Base-by-base conservation (phyloP, 1,140 invertebrate genomes). In the Aphidius gifuensis region DNA sequence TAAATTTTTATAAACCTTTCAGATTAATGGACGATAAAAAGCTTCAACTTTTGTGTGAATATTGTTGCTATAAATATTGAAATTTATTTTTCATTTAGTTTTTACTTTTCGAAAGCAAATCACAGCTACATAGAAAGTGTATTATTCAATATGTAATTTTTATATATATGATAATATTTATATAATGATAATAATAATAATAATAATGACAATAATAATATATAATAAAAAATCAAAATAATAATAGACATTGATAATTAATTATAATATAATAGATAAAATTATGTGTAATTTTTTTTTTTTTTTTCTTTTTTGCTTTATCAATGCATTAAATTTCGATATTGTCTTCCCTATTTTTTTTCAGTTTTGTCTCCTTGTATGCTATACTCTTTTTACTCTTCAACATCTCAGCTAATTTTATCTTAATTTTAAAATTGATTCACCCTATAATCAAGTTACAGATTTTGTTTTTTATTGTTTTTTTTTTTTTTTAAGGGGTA, bases 101-200 rank as follows among this genome's bases (percentile, higher is more conserved):
- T 79, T 80, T 75, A 80, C 79, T 80, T 78, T 74, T 78, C 74
- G 73, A 80, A 80, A 80, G 79, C 79, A 77, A 80, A 80, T 80
- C 79, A 80, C 79, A 80, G 78, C 77, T 80, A 80, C 79, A 80
- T 80, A 80, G 9, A 55, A 78, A 69, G 76, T 79, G 75, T 80
- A 70, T 74, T 78, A 78, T 71, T 69, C 76, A 71, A 70, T 75
- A 65, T 32, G 67, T 73, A 66, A 69, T 70, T 59, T 68, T 70
- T 65, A 64, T 69, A 66, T 60, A 67, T 71, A 63, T 55, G 40
- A n/a, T 11, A 11, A 42, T 55, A 9, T 40, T 56, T 71, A 69
- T 46, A 60, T 51, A 69, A 76, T 79, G 71, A 71, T 75, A 67
- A 69, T 74, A 66, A 69, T 71, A 66, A 69, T 71, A 66, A 65